These are phyloP conservation scores for Drosophila incognita DNA, from an alignment of 2,888 invertebrate species.

Conservation along the genomic window DNA sequence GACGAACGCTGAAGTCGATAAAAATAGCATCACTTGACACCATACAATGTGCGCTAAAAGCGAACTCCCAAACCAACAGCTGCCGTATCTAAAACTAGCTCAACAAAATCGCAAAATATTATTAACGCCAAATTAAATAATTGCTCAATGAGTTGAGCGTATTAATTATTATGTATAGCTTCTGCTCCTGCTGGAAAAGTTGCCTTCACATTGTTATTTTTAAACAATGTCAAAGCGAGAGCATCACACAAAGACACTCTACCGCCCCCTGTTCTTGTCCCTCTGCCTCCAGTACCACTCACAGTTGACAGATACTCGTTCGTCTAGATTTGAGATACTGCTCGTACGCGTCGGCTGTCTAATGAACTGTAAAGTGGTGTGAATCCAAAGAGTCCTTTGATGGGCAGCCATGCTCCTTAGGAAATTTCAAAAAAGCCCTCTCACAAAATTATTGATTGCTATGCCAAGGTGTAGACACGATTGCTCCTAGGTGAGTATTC, in stretches of 20 bases:
- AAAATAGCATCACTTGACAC: conserved; percentile 47
- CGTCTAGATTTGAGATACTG: conserved; percentile 62
- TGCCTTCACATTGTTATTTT: conserved; percentile 60
- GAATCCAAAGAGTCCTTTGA: conserved; percentile 71
- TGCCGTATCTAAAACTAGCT: conserved; percentile 41
- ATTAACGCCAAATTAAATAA: conserved; percentile 83
- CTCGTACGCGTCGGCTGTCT: conserved; percentile 54
- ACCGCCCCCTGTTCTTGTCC: neutral
- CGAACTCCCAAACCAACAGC: conserved; percentile 21
- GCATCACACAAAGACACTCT: conserved; percentile 33
- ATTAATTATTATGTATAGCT: conserved; percentile 44
- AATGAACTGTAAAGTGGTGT: conserved; percentile 78
- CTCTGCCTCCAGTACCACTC: neutral
- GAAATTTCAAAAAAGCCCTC: conserved; percentile 16
- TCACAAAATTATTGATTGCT: conserved; percentile 60
- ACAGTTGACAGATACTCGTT: conserved; percentile 32
- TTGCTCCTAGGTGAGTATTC: neutral
- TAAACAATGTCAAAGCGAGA: conserved; percentile 67
- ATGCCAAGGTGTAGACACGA: conserved; percentile 10
- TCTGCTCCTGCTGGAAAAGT: conserved; percentile 26
- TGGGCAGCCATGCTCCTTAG: conserved; percentile 35
- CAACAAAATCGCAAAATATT: conserved; percentile 52
- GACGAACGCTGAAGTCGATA: conserved; percentile 37
- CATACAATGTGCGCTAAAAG: conserved; percentile 30
- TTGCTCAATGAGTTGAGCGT: conserved; percentile 81